Evolutionary conservation across 2,113 vertebrate genomes (phyloP).

Genomic region (Psittacara wagleri): DNA sequence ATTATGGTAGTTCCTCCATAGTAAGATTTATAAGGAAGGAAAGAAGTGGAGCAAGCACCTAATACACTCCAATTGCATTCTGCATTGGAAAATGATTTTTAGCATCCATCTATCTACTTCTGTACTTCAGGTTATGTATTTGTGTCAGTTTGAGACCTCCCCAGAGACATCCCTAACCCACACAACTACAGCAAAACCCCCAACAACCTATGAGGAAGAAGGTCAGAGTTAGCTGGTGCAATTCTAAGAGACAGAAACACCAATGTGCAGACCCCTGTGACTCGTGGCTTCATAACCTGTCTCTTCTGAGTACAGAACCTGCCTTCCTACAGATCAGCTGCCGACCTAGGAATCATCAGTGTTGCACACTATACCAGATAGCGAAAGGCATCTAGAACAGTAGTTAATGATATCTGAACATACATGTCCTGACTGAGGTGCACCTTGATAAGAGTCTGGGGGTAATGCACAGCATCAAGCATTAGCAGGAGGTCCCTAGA

Average conservation of each 20-base stretch:
- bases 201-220: not conserved
- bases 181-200: not conserved
- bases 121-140: not conserved
- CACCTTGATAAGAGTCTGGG: not conserved
- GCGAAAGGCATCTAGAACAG: not conserved
- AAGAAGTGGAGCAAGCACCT: not conserved
- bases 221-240: not conserved
- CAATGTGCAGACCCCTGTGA: not conserved
- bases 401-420: not conserved
- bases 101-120: not conserved
- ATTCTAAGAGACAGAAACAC: not conserved
- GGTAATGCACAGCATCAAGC: not conserved
- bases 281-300: not conserved
- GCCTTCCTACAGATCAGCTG: not conserved
- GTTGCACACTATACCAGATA: not conserved
- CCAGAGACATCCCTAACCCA: not conserved
- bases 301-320: not conserved
- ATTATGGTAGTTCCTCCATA: not conserved
- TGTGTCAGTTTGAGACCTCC: not conserved
- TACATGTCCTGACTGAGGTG: rapidly evolving
- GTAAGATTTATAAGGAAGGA: not conserved
- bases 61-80: rapidly evolving
- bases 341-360: not conserved
- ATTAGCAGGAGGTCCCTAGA: not conserved
- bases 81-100: not conserved